Conservation (phyloP, 2,888 invertebrate genomes). For the Rhagium mordax region DNA sequence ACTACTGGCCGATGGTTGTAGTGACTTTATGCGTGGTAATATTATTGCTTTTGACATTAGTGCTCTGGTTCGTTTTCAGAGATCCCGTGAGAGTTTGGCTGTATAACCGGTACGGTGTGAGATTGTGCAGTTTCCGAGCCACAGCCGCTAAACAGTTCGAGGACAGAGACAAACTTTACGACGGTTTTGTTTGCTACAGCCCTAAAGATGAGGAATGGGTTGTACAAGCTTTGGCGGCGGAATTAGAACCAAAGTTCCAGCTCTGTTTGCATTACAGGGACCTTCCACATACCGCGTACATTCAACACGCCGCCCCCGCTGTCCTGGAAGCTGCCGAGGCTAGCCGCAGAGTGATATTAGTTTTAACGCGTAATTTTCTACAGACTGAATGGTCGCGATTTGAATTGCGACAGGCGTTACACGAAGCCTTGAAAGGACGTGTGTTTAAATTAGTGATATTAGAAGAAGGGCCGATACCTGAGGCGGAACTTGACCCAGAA, state of each 20-base stretch:
- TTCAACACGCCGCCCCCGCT: constrained; percentile 77
- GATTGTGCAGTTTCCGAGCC: constrained; percentile 83
- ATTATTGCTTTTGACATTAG: constrained; percentile 82
- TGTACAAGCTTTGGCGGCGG: constrained; percentile 86
- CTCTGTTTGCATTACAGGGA: constrained; percentile 93
- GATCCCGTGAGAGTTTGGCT: constrained; percentile 91
- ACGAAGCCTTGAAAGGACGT: constrained; percentile 88
- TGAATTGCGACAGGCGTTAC: constrained; percentile 92
- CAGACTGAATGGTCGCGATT: constrained; percentile 95
- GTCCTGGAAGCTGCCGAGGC: constrained; percentile 91
- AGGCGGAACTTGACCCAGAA: constrained; percentile 90
- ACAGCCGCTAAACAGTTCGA: constrained; percentile 77
- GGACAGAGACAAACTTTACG: constrained; percentile 89
- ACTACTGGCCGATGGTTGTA: constrained; percentile 89
- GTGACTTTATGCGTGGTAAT: constrained; percentile 85
- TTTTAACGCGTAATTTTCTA: constrained; percentile 90
- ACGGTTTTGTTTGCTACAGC: constrained; percentile 94
- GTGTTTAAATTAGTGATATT: constrained; percentile 91
- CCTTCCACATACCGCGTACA: constrained; percentile 81
- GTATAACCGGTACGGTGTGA: constrained; percentile 88
- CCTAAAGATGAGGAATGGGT: constrained; percentile 94
- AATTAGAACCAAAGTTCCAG: constrained; percentile 89
- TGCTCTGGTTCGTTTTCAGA: constrained; percentile 88
- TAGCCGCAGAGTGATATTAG: constrained; percentile 88
- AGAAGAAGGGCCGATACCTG: constrained; percentile 87